Conservation (phyloP, 2,113 vertebrate genomes). For the Elgaria multicarinata region DNA sequence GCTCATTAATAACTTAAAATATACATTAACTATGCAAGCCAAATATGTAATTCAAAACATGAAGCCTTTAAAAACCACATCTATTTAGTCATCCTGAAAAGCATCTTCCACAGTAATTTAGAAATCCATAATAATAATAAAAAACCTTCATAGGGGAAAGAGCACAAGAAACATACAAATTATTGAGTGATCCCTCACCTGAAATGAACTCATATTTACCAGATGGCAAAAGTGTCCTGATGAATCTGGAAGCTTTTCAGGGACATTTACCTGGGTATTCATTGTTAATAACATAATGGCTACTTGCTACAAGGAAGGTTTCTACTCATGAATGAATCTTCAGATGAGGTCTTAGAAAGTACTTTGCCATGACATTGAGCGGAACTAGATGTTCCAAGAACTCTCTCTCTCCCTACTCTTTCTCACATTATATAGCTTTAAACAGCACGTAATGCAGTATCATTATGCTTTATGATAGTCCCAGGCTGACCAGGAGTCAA, state of each 20-base stretch:
- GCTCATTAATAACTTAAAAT: slow-evolving; percentile 75
- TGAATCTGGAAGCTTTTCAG: not conserved
- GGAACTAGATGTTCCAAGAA: not conserved
- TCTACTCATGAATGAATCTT: not conserved
- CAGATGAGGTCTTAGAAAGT: not conserved
- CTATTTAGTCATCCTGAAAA: slow-evolving; percentile 44
- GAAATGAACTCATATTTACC: not conserved
- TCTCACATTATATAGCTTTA: not conserved
- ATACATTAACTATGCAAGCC: slow-evolving; percentile 63
- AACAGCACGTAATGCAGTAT: not conserved
- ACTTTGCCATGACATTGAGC: not conserved
- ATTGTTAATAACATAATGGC: not conserved
- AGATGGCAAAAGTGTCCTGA: not conserved
- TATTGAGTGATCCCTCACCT: not conserved
- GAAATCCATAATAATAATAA: not conserved
- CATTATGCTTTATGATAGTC: not conserved
- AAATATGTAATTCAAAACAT: slow-evolving; percentile 63
- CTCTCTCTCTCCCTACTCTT: not conserved
- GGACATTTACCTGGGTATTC: not conserved
- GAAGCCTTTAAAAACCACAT: slow-evolving; percentile 36
- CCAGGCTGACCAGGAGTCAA: no score
- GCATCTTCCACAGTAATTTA: slow-evolving; percentile 51
- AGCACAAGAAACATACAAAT: not conserved
- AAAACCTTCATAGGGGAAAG: not conserved
- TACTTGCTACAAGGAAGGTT: not conserved